Percentiles rank a stretch among this genome's conserved stretches.
These are phyloP conservation scores for Passer montanus DNA, from an alignment of 2,113 vertebrate species.

Conservation along the genomic window DNA sequence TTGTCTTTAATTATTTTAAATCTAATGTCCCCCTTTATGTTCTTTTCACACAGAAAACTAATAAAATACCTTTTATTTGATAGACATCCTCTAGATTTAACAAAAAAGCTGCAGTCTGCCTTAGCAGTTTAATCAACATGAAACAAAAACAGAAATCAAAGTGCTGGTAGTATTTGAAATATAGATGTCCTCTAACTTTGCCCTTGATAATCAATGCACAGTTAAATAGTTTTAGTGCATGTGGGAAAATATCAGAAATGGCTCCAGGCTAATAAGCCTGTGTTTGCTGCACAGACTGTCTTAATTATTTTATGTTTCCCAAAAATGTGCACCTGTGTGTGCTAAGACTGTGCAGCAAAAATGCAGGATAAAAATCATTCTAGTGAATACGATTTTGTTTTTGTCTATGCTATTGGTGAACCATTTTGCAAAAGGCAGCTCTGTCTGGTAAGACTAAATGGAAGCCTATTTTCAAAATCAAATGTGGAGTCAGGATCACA, in stretches of 20 bases:
- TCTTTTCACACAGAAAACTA: neutral
- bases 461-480: neutral
- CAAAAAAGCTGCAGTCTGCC: neutral
- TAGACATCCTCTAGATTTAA: neutral
- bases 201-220: neutral
- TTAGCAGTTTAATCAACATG: neutral
- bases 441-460: neutral
- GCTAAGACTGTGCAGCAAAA: neutral
- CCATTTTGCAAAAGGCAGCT: neutral
- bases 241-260: neutral
- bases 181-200: neutral
- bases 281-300: neutral
- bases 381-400: neutral
- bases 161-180: neutral
- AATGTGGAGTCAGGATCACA: neutral
- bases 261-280: neutral
- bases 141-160: neutral
- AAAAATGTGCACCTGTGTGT: neutral
- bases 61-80: neutral
- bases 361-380: neutral
- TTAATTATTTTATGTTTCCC: neutral
- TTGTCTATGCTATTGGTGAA: neutral
- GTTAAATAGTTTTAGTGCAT: neutral
- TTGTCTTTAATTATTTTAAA: neutral
- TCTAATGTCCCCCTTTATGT: neutral